Conservation (phyloP, 2,797 vertebrate species). For the Urocyon cinereoargenteus region DNA sequence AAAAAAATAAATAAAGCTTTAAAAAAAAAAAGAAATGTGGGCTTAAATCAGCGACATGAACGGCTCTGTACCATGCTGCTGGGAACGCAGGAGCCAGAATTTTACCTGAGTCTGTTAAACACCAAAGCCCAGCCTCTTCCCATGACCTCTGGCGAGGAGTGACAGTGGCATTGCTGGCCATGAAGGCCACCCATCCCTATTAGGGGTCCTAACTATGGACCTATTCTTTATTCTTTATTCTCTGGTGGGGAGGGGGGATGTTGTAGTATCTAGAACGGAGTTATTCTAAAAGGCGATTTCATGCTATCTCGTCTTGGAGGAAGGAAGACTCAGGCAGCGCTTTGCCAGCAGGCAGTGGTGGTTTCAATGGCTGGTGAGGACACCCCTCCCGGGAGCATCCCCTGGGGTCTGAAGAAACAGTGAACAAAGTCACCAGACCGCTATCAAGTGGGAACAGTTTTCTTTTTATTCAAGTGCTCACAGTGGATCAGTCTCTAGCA, state of each 20-base stretch:
- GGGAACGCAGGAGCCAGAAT: background rate
- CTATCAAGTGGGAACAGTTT: background rate
- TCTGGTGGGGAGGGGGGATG: background rate
- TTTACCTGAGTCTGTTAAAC: background rate
- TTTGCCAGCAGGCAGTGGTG: no score
- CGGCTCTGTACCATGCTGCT: background rate
- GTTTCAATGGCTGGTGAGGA: fast-evolving
- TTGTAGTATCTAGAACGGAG: no score
- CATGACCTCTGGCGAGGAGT: background rate
- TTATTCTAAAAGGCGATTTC: background rate
- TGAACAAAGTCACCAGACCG: fast-evolving
- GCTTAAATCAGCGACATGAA: background rate
- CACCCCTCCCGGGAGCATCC: fast-evolving
- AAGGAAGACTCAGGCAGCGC: background rate
- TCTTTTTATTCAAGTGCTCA: slow-evolving; percentile 46
- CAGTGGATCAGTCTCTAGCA: background rate
- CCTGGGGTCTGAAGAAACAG: fast-evolving
- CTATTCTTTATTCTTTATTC: no score
- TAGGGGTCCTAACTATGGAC: background rate
- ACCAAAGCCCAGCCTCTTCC: background rate
- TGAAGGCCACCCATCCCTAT: fast-evolving
- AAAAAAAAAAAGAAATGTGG: no score
- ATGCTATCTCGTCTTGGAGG: background rate
- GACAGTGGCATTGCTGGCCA: background rate
- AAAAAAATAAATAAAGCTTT: no score